phyloP scores from a whole-genome alignment of 2,888 invertebrate species.

The Tricholauxania praeusta region DNA sequence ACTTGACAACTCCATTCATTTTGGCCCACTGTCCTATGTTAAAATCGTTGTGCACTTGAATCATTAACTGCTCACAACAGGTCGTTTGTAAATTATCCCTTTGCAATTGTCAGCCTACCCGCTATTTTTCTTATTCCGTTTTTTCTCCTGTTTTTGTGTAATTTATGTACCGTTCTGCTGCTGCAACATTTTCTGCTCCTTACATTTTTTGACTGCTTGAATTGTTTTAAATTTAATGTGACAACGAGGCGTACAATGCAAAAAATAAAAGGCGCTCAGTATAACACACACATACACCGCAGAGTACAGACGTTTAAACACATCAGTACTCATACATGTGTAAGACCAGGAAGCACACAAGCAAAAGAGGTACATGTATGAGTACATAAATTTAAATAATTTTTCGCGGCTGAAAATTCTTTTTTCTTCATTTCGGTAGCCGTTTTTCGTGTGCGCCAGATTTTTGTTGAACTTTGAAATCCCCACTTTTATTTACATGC shows the following conservation, averaged over 20 bases:
- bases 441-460: background rate
- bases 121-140: background rate
- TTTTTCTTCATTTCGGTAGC: background rate
- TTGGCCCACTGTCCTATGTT: no score
- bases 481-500: slow-evolving; percentile 3
- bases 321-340: slow-evolving; percentile 2
- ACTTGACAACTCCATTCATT: no score
- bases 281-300: background rate
- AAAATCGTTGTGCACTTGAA: no score
- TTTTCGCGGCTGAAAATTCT: slow-evolving; percentile 27
- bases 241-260: slow-evolving; percentile 10
- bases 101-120: background rate
- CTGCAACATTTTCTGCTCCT: no score
- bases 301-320: background rate
- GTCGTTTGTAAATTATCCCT: slow-evolving; percentile 15
- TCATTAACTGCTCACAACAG: slow-evolving; percentile 1
- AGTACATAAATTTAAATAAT: slow-evolving; percentile 30
- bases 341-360: background rate
- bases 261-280: background rate
- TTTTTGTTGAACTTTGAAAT: slow-evolving; percentile 1
- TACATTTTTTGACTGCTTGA: background rate
- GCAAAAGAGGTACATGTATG: slow-evolving; percentile 1
- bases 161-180: background rate
- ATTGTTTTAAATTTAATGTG: slow-evolving; percentile 19
- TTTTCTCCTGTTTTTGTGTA: background rate